These are phyloP conservation scores for Ophion ellenae DNA, from an alignment of 2,888 invertebrate genomes.

Conservation along the genomic window DNA sequence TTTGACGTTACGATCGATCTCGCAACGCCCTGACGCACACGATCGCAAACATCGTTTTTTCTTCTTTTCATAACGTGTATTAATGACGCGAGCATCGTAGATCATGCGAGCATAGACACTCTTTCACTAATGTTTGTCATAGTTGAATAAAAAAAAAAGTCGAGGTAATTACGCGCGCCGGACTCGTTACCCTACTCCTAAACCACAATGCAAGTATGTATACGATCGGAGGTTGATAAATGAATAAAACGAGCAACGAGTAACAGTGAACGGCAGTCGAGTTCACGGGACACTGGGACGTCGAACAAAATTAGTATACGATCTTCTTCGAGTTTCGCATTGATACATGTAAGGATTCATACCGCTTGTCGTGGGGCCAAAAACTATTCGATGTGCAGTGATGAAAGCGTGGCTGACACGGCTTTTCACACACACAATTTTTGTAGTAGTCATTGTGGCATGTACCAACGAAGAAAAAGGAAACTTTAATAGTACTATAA, in stretches of 20 bases:
- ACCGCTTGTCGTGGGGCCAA: background rate
- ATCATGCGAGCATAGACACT: background rate
- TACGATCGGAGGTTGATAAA: background rate
- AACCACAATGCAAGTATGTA: slow-evolving; percentile 8
- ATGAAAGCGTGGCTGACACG: no score
- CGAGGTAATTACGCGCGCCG: slow-evolving; percentile 18
- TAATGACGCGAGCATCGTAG: background rate
- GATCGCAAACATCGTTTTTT: slow-evolving; percentile 13
- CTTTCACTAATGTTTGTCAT: background rate
- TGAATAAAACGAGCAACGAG: slow-evolving; percentile 24
- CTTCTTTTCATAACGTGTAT: slow-evolving; percentile 14
- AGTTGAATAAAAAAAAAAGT: slow-evolving; percentile 12
- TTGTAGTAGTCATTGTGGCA: background rate
- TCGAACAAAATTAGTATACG: background rate
- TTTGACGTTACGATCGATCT: slow-evolving; percentile 13
- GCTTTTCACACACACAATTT: background rate
- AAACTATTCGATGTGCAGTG: no score
- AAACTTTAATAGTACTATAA: background rate
- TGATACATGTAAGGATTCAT: background rate
- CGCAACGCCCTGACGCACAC: background rate
- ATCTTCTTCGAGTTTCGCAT: background rate
- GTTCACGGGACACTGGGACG: slow-evolving; percentile 8
- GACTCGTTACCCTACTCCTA: slow-evolving; percentile 31
- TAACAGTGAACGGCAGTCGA: slow-evolving; percentile 22
- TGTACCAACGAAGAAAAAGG: background rate